A percentile compares a stretch with the other conserved stretches of the same genome.
These are phyloP conservation scores for Podarcis siculus DNA, from an alignment of 2,797 vertebrate species.

Conservation along the genomic window DNA sequence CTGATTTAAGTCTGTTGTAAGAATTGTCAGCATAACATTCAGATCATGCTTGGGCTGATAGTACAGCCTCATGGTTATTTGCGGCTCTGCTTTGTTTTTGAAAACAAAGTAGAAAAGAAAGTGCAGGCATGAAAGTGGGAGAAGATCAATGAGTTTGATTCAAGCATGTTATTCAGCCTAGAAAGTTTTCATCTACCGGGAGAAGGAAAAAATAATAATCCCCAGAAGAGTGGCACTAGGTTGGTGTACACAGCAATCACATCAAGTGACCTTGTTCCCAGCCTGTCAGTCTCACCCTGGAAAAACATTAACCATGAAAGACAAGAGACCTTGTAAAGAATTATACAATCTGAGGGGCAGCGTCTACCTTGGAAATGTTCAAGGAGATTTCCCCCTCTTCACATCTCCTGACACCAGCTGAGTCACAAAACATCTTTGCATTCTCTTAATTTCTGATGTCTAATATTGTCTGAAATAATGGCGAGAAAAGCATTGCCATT, in stretches of 20 bases:
- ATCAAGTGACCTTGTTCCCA: conserved; percentile 44
- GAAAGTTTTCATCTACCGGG: neutral
- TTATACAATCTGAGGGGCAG: conserved; percentile 17
- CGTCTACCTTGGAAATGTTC: conserved; percentile 24
- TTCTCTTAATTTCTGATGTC: conserved; percentile 34
- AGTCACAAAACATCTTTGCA: neutral
- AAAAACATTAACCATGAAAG: conserved; percentile 24
- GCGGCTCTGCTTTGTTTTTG: conserved; percentile 25
- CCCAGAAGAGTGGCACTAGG: neutral
- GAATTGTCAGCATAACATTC: neutral
- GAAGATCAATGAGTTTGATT: neutral
- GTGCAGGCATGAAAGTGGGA: conserved; percentile 27
- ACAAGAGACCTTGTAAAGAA: conserved; percentile 8
- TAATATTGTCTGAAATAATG: conserved; percentile 2
- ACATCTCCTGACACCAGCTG: neutral
- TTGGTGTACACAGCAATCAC: neutral
- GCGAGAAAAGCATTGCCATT: neutral
- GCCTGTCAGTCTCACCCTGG: neutral
- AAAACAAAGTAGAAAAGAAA: conserved; percentile 25
- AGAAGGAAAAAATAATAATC: neutral
- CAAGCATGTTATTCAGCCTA: conserved; percentile 14
- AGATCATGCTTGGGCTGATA: neutral
- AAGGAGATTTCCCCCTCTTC: conserved; percentile 34
- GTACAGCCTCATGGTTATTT: conserved; percentile 1
- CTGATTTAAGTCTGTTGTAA: neutral